A percentile compares a stretch with the other conserved stretches of the same genome.
These are phyloP conservation scores for Capromys pilorides DNA, from an alignment of 2,797 vertebrate genomes.

Conservation along the genomic window DNA sequence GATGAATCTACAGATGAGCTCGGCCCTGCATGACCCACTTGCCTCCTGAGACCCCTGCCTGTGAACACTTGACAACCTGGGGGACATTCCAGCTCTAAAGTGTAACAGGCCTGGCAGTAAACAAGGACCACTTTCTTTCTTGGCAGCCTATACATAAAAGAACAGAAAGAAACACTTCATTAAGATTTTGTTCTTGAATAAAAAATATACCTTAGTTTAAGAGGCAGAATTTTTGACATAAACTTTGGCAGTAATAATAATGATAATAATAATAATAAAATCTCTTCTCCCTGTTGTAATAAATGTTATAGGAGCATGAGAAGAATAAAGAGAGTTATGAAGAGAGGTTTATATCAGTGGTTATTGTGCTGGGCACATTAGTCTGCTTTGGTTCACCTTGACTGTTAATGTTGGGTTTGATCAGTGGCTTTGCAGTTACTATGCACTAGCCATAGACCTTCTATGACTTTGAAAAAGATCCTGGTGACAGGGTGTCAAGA, in stretches of 20 bases:
- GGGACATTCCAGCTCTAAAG: not conserved
- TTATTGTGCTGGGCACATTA: not conserved
- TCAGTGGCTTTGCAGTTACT: not conserved
- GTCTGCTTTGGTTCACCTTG: not conserved
- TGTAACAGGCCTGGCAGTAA: not conserved
- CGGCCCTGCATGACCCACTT: not conserved
- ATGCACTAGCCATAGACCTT: not conserved
- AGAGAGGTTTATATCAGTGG: not conserved
- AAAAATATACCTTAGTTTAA: conserved; percentile 5
- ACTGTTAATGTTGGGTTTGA: not conserved
- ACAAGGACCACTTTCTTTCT: not conserved
- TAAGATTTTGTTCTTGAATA: not conserved
- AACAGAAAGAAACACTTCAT: conserved; percentile 3
- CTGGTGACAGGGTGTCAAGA: not conserved
- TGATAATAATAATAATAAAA: not conserved
- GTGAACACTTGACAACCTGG: not conserved
- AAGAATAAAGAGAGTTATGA: not conserved
- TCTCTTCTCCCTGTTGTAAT: not conserved
- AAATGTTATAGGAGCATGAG: not conserved
- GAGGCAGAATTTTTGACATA: not conserved
- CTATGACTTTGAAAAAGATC: not conserved
- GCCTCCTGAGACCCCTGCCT: not conserved
- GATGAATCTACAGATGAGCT: not conserved
- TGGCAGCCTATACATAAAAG: not conserved
- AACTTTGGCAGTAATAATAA: conserved; percentile 18